Conservation (phyloP, 2,888 invertebrate genomes). For the Habroteleia sp. region DNA sequence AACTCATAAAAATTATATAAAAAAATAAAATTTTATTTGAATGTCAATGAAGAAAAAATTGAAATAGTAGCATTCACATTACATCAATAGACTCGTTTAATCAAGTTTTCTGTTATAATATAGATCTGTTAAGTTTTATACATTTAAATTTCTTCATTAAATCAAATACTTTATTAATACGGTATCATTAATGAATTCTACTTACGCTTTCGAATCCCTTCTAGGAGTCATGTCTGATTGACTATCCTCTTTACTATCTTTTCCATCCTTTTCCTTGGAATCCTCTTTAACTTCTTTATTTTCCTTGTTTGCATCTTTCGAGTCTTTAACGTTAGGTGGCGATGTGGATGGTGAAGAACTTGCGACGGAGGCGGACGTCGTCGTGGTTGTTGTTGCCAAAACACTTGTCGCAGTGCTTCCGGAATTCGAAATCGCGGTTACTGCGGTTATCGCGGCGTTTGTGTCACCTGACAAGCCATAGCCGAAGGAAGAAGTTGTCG, state of each 20-base stretch:
- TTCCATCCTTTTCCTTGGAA: conserved; percentile 80
- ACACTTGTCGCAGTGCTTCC: conserved; percentile 64
- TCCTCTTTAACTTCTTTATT: conserved; percentile 84
- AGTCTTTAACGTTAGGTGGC: conserved; percentile 71
- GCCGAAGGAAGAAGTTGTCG: conserved; percentile 68
- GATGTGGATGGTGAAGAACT: conserved; percentile 71
- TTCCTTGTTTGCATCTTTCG: conserved; percentile 83
- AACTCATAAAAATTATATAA: no score
- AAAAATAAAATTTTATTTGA: no score
- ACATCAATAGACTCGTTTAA: no score
- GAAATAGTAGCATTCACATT: no score
- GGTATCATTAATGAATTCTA: no score
- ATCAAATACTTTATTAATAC: no score
- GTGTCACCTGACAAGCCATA: conserved; percentile 63
- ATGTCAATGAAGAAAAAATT: no score
- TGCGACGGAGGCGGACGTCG: conserved; percentile 70
- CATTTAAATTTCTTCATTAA: no score
- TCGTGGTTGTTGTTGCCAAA: conserved; percentile 69
- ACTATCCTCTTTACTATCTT: conserved; percentile 75
- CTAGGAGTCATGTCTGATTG: conserved; percentile 71
- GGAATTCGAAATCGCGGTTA: conserved; percentile 66
- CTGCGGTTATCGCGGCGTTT: conserved; percentile 73
- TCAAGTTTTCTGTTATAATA: no score
- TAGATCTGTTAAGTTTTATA: no score
- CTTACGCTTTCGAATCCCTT: conserved; percentile 75